phyloP scores from a whole-genome alignment of 2,888 invertebrate species.

The Quadroppia sp. region DNA sequence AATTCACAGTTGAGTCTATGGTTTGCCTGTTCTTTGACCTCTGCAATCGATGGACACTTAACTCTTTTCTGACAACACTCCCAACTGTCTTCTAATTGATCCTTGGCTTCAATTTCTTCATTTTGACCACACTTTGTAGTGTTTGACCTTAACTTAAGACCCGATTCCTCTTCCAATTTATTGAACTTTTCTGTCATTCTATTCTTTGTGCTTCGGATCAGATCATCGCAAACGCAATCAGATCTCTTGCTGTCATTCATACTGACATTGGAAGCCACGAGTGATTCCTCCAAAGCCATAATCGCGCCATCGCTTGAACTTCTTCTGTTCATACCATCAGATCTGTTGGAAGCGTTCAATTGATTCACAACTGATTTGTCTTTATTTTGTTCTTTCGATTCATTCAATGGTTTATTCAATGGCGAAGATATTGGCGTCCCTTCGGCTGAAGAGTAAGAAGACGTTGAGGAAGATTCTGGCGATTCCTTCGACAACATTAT shows the following conservation, averaged over 20 bases:
- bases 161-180: slow-evolving; percentile 46
- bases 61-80: background rate
- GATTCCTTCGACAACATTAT: background rate
- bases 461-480: slow-evolving; percentile 27
- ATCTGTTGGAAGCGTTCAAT: background rate
- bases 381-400: background rate
- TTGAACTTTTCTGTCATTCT: slow-evolving; percentile 46
- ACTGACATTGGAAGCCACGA: background rate
- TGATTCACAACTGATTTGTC: background rate
- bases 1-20: slow-evolving; percentile 61
- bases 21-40: slow-evolving; percentile 53
- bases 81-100: background rate
- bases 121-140: background rate
- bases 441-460: slow-evolving; percentile 33
- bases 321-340: slow-evolving; percentile 33
- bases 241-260: slow-evolving; percentile 32
- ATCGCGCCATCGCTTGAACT: slow-evolving; percentile 46
- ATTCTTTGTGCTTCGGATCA: slow-evolving; percentile 44
- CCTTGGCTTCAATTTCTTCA: background rate
- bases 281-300: slow-evolving; percentile 34
- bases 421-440: slow-evolving; percentile 20
- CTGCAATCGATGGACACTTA: slow-evolving; percentile 51
- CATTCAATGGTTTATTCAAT: background rate
- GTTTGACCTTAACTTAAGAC: slow-evolving; percentile 43
- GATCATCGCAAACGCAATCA: slow-evolving; percentile 44